Percentiles rank a stretch among this genome's conserved stretches.
Conservation (phyloP, 2,888 invertebrate species). For the Pseudoips prasinana region DNA sequence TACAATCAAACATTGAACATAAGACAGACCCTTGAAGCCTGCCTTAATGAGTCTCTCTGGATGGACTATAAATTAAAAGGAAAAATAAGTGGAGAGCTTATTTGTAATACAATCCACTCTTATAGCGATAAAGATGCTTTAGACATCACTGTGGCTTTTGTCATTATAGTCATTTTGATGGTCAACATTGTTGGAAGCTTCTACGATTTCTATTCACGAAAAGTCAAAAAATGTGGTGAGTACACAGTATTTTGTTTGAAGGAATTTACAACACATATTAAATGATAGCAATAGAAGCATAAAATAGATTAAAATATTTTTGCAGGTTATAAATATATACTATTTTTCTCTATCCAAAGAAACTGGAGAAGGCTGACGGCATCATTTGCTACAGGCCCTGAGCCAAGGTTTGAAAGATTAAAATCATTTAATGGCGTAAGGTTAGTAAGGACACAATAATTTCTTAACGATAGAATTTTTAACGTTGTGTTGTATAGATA, state of each 20-base stretch:
- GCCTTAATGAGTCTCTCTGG: constrained; percentile 23
- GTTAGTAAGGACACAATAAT: too few species aligned
- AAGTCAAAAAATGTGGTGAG: neutral
- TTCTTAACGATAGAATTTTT: too few species aligned
- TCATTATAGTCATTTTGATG: constrained; percentile 8
- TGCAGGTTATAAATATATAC: too few species aligned
- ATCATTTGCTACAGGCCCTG: too few species aligned
- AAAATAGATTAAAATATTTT: neutral
- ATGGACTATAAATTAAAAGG: constrained; percentile 18
- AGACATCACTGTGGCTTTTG: constrained; percentile 11
- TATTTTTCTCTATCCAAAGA: too few species aligned
- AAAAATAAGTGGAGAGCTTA: constrained; percentile 7
- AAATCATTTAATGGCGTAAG: too few species aligned
- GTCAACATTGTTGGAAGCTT: constrained; percentile 19
- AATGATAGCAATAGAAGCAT: too few species aligned
- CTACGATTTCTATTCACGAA: constrained; percentile 7
- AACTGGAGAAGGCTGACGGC: too few species aligned
- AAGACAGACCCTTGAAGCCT: constrained; percentile 21
- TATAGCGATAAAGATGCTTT: constrained; percentile 6
- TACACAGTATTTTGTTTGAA: constrained; percentile 3
- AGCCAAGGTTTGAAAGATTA: too few species aligned
- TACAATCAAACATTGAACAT: constrained; percentile 26
- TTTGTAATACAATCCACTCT: constrained; percentile 11
- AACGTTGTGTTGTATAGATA: too few species aligned
- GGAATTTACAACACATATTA: too few species aligned